Base-by-base conservation (phyloP, 2,797 vertebrate species). In the Ficedula albicollis region DNA sequence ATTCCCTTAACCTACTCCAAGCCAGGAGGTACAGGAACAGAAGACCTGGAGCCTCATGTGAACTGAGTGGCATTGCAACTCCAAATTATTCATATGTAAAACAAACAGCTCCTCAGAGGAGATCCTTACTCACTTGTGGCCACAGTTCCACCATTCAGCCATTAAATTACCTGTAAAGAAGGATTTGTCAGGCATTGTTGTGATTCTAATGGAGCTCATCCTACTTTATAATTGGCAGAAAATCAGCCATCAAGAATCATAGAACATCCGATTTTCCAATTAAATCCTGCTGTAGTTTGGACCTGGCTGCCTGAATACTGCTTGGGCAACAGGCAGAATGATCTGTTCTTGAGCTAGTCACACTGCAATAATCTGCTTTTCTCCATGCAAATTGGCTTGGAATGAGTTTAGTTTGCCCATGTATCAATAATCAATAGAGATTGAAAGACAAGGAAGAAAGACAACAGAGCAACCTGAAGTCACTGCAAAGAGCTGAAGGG, bases 241-340 rank as follows among this genome's bases (percentile, higher is more conserved):
- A 92, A 92, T 66, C 66, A 91, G 34, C 43, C 67, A 72, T 51
- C 69, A 56, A 72, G 62, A 69, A 79, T 52, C 59, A 84, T 0
- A 34, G 69, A 83, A 91, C 38, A 72, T 67, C 17, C 70, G 80
- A 94, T 94, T 93, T 95, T 80, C 78, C 44, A 74, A 44, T 79
- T 87, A 77, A 90, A 89, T 49, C 52, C 63, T 70, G 38, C 60
- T 69, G 6, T 10, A n/a, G 38, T 81, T 63, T 74, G 34, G 89
- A 59, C 62, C 60, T 77, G 32, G 59, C 55, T 81, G 59, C 46
- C 54, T 81, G 56, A 75, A 54, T 58, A 78, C 38, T 60, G 60
- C 34, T 70, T 39, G 74, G 84, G 72, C 1, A 1, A 73, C 55
- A 76, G 19, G 67, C 48, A 87, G 79, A 62, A 78, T 87, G 59